Evolutionary conservation across 2,113 vertebrate genomes (phyloP), one percentile per base, ranked within the genome.

Genomic region (Stigmatopora nigra): DNA sequence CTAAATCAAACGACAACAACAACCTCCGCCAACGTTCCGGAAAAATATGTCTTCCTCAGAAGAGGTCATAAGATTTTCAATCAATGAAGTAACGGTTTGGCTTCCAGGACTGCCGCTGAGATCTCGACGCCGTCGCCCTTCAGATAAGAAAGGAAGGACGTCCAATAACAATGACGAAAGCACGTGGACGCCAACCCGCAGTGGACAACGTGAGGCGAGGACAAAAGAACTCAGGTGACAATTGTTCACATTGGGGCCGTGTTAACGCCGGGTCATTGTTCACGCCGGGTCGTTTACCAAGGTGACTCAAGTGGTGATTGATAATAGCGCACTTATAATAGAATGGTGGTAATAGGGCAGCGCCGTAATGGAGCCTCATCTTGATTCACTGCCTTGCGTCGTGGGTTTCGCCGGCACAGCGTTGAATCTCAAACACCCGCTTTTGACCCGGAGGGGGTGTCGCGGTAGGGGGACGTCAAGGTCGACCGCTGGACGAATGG

Each of bases 301-400:
- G 82, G 79, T 79, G 85, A 80, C 79, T 87, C 81, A 89, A 90
- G 92, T 92, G 87, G 82, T 84, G 79, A 80, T 82, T 53, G 78
- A 83, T 83, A 75, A 86, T 80, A 79, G 77, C 67, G 69, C 84
- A 76, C 10, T 12, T 9, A 53, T 53, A 53, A 22, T 53, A 56
- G 53, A 56, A 31, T 19, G 20, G 17, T 19, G 57, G 11, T 11
- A 35, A 16, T 31, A 31, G 48, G 9, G 48, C 57, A 59, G 57
- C 36, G 10, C 19, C 17, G 41, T 44, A 60, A 60, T 60, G 11
- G 36, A 5, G 17, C 17, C 12, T n/a, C 58, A 41, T 60, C 10
- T 16, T 59, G 57, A 41, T 59, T 59, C 16, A 41, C 35, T 3
- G 17, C 5, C 55, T 15, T 7, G 5, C 15, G 8, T 13, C 25